Base-by-base conservation (phyloP, 1,140 invertebrate genomes). In the Plectus sambesii region DNA sequence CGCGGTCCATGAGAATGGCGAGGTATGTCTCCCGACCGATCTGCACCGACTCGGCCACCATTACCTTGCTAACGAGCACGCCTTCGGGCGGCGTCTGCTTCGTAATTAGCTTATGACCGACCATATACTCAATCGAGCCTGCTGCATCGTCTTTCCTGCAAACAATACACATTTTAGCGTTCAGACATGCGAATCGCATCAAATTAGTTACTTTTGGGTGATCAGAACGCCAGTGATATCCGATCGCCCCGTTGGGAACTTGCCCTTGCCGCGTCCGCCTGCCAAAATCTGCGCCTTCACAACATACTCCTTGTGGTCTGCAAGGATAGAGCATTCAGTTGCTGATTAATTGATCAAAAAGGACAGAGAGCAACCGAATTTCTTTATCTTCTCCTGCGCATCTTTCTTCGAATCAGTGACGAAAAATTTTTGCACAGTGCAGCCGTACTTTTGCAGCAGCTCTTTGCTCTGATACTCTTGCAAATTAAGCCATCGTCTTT, bases 241-340 rank as follows among this genome's bases (percentile, higher is more conserved):
- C 77, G 96, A 88, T 62, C 94, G 93, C 5, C 90, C 90, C 78
- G 83, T 87, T 64, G 87, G 81, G 71, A 99, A 99, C 61, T 82
- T 80, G 1, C 94, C 94, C 75, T 96, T 92, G 1, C 94, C 94
- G 61, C 94, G 74, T 5, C 94, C 94, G 45, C 94, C 94, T 53
- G 94, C 93, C 48, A 98, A 76, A 56, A 99, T 87, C 78, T 99
- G 94, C 26, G 94, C 94, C 74, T 99, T 99, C 5, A 99, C 80
- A 2, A 98, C 94, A 77, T 92, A 97, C 70, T 98, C 93, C 48
- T 82, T 75, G 4, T 82, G 83, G 67, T 80, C 82, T 84, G 59
- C 33, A 74, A 74, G 62, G 36, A 41, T n/a, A n/a, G n/a, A n/a
- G n/a, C n/a, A 26, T 40, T 52, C 53, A 20, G 5, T 23, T 49